phyloP scores from a whole-genome alignment of 2,113 vertebrate species.

The Sinocyclocheilus anshuiensis region DNA sequence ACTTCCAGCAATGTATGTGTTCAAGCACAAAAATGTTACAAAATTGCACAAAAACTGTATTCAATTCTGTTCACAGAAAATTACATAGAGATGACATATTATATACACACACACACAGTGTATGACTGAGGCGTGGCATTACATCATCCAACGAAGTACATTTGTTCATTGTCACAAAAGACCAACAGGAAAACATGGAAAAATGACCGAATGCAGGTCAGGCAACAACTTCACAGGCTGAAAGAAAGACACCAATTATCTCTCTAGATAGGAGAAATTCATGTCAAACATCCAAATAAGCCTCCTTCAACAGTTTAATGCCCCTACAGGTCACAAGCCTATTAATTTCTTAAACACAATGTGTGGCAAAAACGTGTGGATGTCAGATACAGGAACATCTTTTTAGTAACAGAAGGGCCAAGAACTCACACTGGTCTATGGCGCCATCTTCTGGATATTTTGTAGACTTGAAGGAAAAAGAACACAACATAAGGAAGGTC shows the following conservation, averaged over 20 bases:
- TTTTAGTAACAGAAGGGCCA: neutral
- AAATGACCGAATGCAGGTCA: neutral
- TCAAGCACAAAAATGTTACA: neutral
- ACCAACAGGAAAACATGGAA: neutral
- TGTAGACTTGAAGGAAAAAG: neutral
- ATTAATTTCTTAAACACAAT: neutral
- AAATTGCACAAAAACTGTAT: neutral
- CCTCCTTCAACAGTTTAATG: neutral
- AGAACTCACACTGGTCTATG: neutral
- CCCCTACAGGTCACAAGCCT: neutral
- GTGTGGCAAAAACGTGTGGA: neutral
- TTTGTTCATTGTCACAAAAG: constrained; percentile 9
- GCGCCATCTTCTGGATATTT: constrained; percentile 28
- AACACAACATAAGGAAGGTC: neutral
- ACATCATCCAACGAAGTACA: constrained; percentile 1
- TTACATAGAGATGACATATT: neutral
- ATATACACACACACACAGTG: neutral
- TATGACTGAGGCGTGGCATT: neutral
- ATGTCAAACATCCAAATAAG: neutral
- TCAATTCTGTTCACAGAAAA: neutral
- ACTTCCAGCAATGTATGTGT: neutral
- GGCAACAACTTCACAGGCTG: neutral
- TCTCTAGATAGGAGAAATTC: neutral
- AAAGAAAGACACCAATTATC: neutral
- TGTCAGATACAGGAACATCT: neutral